Evolutionary conservation across 1,140 invertebrate genomes (phyloP), one percentile per base, ranked within the genome.

Genomic region (Leptinotarsa lineolata): DNA sequence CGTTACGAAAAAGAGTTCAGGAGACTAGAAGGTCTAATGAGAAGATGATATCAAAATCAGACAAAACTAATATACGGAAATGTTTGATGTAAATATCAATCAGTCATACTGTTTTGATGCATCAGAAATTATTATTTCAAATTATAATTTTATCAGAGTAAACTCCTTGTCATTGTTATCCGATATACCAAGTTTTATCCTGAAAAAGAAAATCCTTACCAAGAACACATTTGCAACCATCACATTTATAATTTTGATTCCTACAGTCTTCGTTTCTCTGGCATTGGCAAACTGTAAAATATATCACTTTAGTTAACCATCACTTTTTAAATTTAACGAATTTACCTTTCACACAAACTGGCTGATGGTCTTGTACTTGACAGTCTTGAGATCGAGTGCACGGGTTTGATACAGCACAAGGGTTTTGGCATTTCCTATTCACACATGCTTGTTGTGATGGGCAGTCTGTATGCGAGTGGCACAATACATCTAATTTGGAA

Each of bases 271-370:
- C 82, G 77, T 88, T 83, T 69, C 86, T 86, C 84, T 91, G 88
- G 83, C 91, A 92, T 81, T 91, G 88, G 79, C 91, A 92, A 63
- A 90, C 91, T 92, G 80, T 67, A 82, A 79, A 75, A 77, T 60
- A 68, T 30, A 63, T 21, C 20, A 0, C 30, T 39, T 39, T 11
- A 39, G 58, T 16, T 59, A 59, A 59, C 72, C 44, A 73, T 11
- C 8, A 0, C 11, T 39, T 11, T 39, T 39, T 39, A 39, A 39
- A 39, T 39, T 39, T 39, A 39, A 39, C 30, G 30, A 39, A 58
- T 22, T 59, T 87, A 92, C 93, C 91, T 89, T 91, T 90, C 21
- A 92, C 88, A 80, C 93, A 95, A 67, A 93, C 88, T 24, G 93
- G 91, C 81, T 92, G 90, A 84, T 95, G 93, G 80, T 92, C 86